Evolutionary conservation across 2,888 invertebrate genomes (phyloP).

Genomic region (Plagodis pulveraria): DNA sequence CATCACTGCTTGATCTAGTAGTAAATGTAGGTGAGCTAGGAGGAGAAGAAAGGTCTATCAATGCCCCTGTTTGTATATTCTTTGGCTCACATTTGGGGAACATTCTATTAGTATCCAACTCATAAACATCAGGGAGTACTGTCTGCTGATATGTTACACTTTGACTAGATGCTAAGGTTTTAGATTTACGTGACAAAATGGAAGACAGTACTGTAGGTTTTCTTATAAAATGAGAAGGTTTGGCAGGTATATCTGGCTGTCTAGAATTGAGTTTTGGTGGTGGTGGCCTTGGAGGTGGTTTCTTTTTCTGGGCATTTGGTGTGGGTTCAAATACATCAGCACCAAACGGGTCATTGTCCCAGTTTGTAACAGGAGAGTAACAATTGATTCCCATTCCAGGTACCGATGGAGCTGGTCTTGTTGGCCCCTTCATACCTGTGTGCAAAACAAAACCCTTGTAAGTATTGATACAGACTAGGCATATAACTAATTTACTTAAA

Average conservation of each 20-base stretch:
- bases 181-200: slow-evolving; percentile 70
- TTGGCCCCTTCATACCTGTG: slow-evolving; percentile 86
- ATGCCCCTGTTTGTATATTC: slow-evolving; percentile 79
- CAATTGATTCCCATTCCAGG: slow-evolving; percentile 67
- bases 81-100: slow-evolving; percentile 79
- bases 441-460: slow-evolving; percentile 20
- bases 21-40: slow-evolving; percentile 91
- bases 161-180: slow-evolving; percentile 50
- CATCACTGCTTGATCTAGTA: slow-evolving; percentile 90
- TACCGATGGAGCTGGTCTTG: slow-evolving; percentile 84
- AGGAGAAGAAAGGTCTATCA: slow-evolving; percentile 90
- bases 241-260: slow-evolving; percentile 72
- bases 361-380: slow-evolving; percentile 84
- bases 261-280: slow-evolving; percentile 84
- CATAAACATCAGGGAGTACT: slow-evolving; percentile 55
- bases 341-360: slow-evolving; percentile 80
- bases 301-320: slow-evolving; percentile 85
- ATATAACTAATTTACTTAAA: no score
- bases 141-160: slow-evolving; percentile 47
- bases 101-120: slow-evolving; percentile 67
- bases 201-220: slow-evolving; percentile 77
- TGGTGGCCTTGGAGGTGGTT: slow-evolving; percentile 89
- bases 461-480: no score
- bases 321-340: slow-evolving; percentile 78
- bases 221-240: slow-evolving; percentile 82